Evolutionary conservation across 2,888 invertebrate species (phyloP).

Genomic region (Quadroppia sp.): DNA sequence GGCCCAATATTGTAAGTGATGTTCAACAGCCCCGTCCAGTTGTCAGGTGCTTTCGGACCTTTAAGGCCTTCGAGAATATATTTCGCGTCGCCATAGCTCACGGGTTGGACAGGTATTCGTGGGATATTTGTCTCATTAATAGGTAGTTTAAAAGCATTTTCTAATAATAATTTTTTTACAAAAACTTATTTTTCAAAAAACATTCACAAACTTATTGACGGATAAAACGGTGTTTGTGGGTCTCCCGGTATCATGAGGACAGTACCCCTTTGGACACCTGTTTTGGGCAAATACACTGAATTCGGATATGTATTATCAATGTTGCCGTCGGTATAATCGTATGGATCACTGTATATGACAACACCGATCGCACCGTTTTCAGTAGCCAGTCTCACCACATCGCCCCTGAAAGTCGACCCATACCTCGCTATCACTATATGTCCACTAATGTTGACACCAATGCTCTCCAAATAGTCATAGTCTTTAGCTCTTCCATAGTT

Average conservation of each 20-base stretch:
- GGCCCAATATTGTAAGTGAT: conserved; percentile 45
- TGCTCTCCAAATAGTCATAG: conserved; percentile 50
- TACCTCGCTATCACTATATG: conserved; percentile 57
- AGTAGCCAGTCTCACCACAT: conserved; percentile 49
- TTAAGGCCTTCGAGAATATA: conserved; percentile 43
- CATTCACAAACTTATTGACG: not conserved
- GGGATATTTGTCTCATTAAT: not conserved
- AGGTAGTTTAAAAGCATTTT: conserved; percentile 9
- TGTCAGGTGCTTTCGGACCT: conserved; percentile 43
- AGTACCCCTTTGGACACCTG: conserved; percentile 20
- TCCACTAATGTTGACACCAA: conserved; percentile 51
- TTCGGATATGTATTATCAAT: not conserved
- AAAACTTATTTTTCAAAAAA: not conserved
- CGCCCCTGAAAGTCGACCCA: conserved; percentile 50
- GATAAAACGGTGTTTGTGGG: conserved; percentile 13
- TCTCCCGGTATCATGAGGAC: not conserved
- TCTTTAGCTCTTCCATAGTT: conserved; percentile 55
- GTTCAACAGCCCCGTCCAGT: conserved; percentile 45
- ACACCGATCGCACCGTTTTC: conserved; percentile 48
- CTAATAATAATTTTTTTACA: not conserved
- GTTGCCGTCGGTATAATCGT: conserved; percentile 15
- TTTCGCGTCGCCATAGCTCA: conserved; percentile 47
- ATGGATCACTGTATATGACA: conserved; percentile 14
- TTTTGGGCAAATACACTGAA: conserved; percentile 20
- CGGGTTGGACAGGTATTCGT: conserved; percentile 46